phyloP scores from a whole-genome alignment of 2,888 invertebrate species.

The Anthrax anthrax region DNA sequence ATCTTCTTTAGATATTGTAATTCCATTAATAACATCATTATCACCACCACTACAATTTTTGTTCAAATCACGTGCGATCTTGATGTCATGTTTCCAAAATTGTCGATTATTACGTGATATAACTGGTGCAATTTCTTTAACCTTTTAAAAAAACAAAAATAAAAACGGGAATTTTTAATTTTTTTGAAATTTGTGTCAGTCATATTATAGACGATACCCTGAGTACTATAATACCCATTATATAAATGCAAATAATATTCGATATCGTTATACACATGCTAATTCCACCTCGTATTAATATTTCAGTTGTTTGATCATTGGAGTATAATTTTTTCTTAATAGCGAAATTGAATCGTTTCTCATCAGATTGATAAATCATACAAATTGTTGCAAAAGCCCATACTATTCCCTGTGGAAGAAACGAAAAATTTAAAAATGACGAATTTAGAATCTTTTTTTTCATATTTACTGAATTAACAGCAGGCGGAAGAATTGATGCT shows the following conservation, averaged over 20 bases:
- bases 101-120: conserved; percentile 35
- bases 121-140: conserved; percentile 47
- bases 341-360: conserved; percentile 31
- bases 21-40: conserved; percentile 26
- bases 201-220: conserved; percentile 36
- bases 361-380: conserved; percentile 36
- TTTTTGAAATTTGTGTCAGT: too few species aligned
- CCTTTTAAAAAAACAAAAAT: conserved; percentile 22
- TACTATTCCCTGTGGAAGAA: conserved; percentile 40
- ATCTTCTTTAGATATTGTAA: conserved; percentile 22
- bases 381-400: conserved; percentile 49
- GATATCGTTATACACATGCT: conserved; percentile 58
- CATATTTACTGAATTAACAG: conserved; percentile 55
- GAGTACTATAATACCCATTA: conserved; percentile 53
- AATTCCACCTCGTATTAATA: conserved; percentile 47
- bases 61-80: conserved; percentile 43
- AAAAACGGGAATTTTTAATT: background rate
- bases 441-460: background rate
- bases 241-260: conserved; percentile 58
- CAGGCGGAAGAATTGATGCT: conserved; percentile 63
- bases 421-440: conserved; percentile 3
- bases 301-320: conserved; percentile 44
- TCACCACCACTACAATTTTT: conserved; percentile 31
- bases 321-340: conserved; percentile 40
- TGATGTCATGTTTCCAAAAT: conserved; percentile 51